Evolutionary conservation across 2,888 invertebrate species (phyloP).

Genomic region (Cantharis nigra): DNA sequence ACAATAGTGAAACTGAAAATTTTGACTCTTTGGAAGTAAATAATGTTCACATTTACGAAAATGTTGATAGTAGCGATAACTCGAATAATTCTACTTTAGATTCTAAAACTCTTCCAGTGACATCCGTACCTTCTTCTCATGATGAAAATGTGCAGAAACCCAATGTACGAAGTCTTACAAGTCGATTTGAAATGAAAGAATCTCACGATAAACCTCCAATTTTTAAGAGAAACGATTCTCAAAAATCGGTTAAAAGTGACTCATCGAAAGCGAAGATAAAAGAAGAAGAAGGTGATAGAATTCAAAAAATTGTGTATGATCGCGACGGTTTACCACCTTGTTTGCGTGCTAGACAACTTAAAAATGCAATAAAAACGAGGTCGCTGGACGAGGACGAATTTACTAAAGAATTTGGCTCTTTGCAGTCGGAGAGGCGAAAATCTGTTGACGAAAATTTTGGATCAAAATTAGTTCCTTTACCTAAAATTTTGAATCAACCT

Average conservation of each 20-base stretch:
- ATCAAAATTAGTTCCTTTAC: conserved; percentile 58
- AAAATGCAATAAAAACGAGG: conserved; percentile 67
- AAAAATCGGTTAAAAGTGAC: not conserved
- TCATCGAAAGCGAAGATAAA: not conserved
- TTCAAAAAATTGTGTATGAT: conserved; percentile 21
- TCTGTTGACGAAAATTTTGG: conserved; percentile 59
- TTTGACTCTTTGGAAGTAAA: conserved; percentile 49
- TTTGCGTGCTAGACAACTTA: conserved; percentile 65
- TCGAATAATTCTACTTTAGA: conserved; percentile 10
- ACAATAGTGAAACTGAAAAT: conserved; percentile 30
- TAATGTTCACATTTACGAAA: conserved; percentile 47
- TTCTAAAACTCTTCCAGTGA: not conserved
- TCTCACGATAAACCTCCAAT: conserved; percentile 47
- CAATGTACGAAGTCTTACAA: conserved; percentile 36
- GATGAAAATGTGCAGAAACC: conserved; percentile 6
- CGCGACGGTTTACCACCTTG: conserved; percentile 59
- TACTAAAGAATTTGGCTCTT: conserved; percentile 65
- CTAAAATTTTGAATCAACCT: conserved; percentile 62
- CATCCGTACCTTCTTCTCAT: not conserved
- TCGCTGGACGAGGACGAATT: conserved; percentile 78
- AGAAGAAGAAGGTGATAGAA: conserved; percentile 3
- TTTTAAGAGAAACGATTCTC: conserved; percentile 27
- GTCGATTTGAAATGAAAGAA: conserved; percentile 51
- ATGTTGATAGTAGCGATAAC: conserved; percentile 39
- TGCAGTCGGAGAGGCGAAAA: conserved; percentile 58